phyloP scores from a whole-genome alignment of 2,888 invertebrate genomes.

The Hypomecis atomaria region DNA sequence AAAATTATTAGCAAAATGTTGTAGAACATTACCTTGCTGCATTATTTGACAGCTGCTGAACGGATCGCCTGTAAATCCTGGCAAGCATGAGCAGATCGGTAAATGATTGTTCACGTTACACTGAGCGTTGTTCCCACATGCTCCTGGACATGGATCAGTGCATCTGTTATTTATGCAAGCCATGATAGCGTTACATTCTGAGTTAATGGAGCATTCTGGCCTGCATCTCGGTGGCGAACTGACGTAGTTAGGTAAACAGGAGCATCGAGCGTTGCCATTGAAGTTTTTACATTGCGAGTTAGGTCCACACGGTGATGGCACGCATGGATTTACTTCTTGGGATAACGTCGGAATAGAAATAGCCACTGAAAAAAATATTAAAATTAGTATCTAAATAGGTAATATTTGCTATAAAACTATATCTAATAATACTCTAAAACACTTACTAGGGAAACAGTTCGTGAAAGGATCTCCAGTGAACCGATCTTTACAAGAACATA shows the following conservation, averaged over 20 bases:
- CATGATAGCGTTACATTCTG: constrained; percentile 87
- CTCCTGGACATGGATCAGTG: constrained; percentile 90
- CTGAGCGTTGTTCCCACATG: constrained; percentile 90
- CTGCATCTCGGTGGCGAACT: constrained; percentile 91
- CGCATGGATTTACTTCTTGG: constrained; percentile 84
- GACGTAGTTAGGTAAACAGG: constrained; percentile 88
- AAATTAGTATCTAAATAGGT: constrained; percentile 29
- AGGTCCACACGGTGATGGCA: constrained; percentile 91
- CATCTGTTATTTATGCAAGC: constrained; percentile 90
- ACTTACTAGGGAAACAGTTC: constrained; percentile 81
- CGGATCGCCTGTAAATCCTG: constrained; percentile 90
- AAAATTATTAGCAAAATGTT: constrained; percentile 4
- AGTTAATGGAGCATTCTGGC: constrained; percentile 89
- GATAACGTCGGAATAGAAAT: constrained; percentile 56
- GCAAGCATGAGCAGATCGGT: constrained; percentile 87
- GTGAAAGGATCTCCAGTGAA: constrained; percentile 92
- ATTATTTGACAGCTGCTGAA: constrained; percentile 81
- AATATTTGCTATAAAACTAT: constrained; percentile 60
- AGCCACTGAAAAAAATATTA: constrained; percentile 53
- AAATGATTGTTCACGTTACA: constrained; percentile 90
- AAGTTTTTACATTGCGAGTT: constrained; percentile 89
- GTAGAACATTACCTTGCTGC: constrained; percentile 55
- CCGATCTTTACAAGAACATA: constrained; percentile 89
- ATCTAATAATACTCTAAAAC: not conserved
- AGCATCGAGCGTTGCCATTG: constrained; percentile 87